These are phyloP conservation scores for Capromys pilorides DNA, from an alignment of 2,797 vertebrate genomes.

Conservation along the genomic window DNA sequence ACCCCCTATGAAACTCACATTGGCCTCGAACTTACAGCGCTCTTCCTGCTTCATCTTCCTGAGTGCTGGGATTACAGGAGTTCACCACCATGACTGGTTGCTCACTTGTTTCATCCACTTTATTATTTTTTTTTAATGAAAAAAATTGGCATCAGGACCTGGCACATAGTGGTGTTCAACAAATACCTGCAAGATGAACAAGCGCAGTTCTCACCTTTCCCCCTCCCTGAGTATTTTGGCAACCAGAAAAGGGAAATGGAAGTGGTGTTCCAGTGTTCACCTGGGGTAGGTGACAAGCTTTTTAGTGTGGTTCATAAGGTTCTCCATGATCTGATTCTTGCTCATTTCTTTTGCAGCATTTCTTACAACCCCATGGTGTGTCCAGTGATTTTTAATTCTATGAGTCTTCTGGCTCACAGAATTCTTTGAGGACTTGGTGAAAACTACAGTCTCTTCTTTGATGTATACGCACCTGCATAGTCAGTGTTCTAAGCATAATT, in stretches of 20 bases:
- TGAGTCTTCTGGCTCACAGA: background rate
- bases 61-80: too few relatives aligned
- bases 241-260: background rate
- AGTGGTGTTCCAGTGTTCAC: background rate
- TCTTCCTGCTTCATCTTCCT: background rate
- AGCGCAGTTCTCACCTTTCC: too few relatives aligned
- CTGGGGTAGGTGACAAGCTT: background rate
- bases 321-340: background rate
- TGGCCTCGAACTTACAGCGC: background rate
- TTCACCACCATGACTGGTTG: background rate
- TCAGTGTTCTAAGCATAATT: background rate
- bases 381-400: background rate
- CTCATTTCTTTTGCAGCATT: background rate
- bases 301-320: rapidly evolving
- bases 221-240: background rate
- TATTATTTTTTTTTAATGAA: too few relatives aligned
- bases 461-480: background rate
- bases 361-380: background rate
- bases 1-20: background rate
- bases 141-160: too few relatives aligned
- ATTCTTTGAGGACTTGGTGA: background rate
- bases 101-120: background rate
- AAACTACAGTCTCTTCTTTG: background rate
- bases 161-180: background rate
- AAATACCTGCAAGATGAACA: background rate